phyloP scores from a whole-genome alignment of 2,888 invertebrate species.

The Ochropleura leucogaster region DNA sequence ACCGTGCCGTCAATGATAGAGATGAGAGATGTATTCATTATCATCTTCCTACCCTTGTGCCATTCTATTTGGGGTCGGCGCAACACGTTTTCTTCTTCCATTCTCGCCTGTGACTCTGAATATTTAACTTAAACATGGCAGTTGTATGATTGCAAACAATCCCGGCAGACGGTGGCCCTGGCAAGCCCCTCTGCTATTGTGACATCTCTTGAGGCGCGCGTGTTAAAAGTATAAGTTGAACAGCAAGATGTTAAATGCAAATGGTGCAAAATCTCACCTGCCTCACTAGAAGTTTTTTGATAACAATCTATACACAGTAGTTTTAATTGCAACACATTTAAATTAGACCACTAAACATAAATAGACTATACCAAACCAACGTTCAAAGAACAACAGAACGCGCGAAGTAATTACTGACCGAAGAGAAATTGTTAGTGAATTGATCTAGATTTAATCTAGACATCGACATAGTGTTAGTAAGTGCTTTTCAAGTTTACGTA shows the following conservation, averaged over 20 bases:
- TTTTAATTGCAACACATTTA: not conserved
- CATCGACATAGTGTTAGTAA: slow-evolving; percentile 68
- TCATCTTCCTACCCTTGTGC: too few relatives aligned
- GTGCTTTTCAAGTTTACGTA: slow-evolving; percentile 63
- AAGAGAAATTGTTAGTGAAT: slow-evolving; percentile 75
- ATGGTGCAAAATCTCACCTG: not conserved
- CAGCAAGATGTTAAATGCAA: not conserved
- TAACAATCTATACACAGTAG: slow-evolving; percentile 10
- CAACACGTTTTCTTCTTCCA: too few relatives aligned
- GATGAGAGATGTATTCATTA: too few relatives aligned
- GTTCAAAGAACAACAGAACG: slow-evolving; percentile 52
- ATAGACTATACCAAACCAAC: not conserved
- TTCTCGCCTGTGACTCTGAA: too few relatives aligned
- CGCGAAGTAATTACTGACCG: slow-evolving; percentile 79
- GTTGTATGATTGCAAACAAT: too few relatives aligned
- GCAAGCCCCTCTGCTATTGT: too few relatives aligned
- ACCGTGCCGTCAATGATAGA: too few relatives aligned
- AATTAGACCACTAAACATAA: not conserved
- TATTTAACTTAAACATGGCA: too few relatives aligned
- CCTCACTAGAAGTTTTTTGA: not conserved
- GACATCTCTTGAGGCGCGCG: too few relatives aligned
- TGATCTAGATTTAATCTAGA: slow-evolving; percentile 78
- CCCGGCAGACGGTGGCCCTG: too few relatives aligned
- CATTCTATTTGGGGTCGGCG: too few relatives aligned
- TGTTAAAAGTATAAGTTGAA: too few relatives aligned